phyloP scores from a whole-genome alignment of 2,113 vertebrate species.

The Craseonycteris thonglongyai region DNA sequence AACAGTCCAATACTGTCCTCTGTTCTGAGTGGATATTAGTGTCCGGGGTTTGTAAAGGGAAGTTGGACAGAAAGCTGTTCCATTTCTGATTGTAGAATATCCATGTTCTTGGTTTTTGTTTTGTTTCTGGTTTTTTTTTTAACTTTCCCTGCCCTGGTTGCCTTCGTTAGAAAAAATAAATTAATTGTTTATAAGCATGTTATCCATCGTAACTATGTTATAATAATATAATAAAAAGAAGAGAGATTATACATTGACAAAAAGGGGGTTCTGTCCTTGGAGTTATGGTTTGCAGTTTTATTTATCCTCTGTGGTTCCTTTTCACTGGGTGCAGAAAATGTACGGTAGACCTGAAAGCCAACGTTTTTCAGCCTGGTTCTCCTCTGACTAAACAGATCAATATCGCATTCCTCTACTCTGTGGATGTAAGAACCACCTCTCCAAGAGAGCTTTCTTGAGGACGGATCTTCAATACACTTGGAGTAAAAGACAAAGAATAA shows the following conservation, averaged over 20 bases:
- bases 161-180: background rate
- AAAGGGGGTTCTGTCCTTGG: background rate
- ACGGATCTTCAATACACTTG: conserved; percentile 15
- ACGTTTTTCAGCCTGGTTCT: background rate
- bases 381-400: conserved; percentile 27
- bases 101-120: background rate
- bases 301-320: background rate
- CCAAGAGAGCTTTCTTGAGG: background rate
- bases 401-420: background rate
- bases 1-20: background rate
- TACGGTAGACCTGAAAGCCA: background rate
- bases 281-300: background rate
- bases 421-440: background rate
- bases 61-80: background rate
- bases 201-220: background rate
- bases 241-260: background rate
- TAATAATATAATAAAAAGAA: background rate
- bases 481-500: conserved; percentile 36
- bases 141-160: background rate
- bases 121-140: background rate
- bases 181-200: background rate
- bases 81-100: background rate
- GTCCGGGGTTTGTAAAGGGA: background rate
- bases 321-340: background rate
- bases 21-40: background rate